Percentiles rank a stretch among this genome's conserved stretches.
phyloP scores from a whole-genome alignment of 2,113 vertebrate genomes.

The Ophiodon elongatus region DNA sequence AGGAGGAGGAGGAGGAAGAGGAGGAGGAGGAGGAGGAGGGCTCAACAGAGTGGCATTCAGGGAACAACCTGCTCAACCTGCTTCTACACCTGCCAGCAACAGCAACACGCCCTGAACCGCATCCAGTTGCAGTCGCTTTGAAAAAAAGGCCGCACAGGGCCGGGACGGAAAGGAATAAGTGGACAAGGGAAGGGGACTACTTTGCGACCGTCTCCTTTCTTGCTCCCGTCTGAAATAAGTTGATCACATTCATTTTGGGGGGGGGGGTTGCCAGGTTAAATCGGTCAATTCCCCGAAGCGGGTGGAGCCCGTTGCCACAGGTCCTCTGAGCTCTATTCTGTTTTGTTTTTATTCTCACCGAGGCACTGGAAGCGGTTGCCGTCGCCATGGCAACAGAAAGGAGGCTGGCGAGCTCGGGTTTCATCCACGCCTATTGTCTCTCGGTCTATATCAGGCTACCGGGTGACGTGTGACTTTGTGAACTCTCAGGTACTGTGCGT shows the following conservation, averaged over 20 bases:
- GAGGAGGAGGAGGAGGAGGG: conserved; percentile 53
- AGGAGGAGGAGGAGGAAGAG: conserved; percentile 23
- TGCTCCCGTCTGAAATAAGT: conserved; percentile 2
- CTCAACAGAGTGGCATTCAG: conserved; percentile 58
- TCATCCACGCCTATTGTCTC: conserved; percentile 71
- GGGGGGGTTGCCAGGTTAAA: conserved; percentile 46
- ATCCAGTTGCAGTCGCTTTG: conserved; percentile 28
- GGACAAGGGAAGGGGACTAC: neutral
- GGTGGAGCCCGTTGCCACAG: conserved; percentile 58
- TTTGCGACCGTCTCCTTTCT: conserved; percentile 25
- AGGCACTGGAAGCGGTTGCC: conserved; percentile 30
- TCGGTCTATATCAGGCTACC: conserved; percentile 60
- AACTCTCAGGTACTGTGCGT: conserved; percentile 31
- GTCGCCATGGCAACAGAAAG: conserved; percentile 71
- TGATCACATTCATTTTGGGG: neutral
- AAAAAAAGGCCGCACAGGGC: conserved; percentile 34
- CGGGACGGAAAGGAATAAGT: neutral
- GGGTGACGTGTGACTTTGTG: conserved; percentile 62
- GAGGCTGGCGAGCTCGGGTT: conserved; percentile 67
- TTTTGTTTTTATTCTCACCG: neutral
- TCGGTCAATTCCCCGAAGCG: conserved; percentile 56
- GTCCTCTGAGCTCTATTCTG: conserved; percentile 37
- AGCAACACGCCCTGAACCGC: conserved; percentile 63
- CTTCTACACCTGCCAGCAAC: conserved; percentile 69
- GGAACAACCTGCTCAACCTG: conserved; percentile 79